Evolutionary conservation across 2,888 invertebrate genomes (phyloP), one percentile per base, ranked within the genome.

Genomic region (Blastobasis adustella): DNA sequence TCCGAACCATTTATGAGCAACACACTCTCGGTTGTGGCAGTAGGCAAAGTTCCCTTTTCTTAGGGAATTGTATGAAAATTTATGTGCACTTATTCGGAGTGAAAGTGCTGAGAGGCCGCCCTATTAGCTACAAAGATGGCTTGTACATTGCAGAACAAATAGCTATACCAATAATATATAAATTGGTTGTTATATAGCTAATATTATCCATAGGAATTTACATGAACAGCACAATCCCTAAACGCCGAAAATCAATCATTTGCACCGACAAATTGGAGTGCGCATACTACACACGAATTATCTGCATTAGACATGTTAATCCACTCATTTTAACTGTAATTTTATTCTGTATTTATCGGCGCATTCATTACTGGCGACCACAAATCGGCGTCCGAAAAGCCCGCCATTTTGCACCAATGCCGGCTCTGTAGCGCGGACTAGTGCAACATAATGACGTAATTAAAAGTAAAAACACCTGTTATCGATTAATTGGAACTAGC

Each of bases 221-320:
- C 23, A 23, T 23, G 3, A 3, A 23, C 2, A 23, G 23, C 23
- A 3, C 23, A 1, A 2, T 23, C 23, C 23, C 23, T 23, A 23
- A 23, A 3, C 23, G 23, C 23, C 3, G 65, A 65, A 68, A 84
- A 82, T 83, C 83, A 81, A 80, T 85, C 82, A 82, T 84, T 81
- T 79, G 76, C n/a, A 38, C 46, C 43, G 74, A 74, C 76, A 69
- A 74, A 76, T 73, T 76, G 73, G 76, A 78, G 77, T 73, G 73
- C 72, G 69, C 70, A 67, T 79, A 78, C 78, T 79, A 78, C 80
- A 80, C 79, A 73, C 78, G 83, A 83, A 86, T 82, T 84, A 85
- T 85, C 83, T 86, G 88, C 85, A 88, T 88, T 88, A 88, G 88
- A 88, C 86, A 88, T 86, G 88, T 88, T 87, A 88, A 88, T 88